Conservation (phyloP, 2,888 invertebrate genomes). For the Dasypogon diadema region DNA sequence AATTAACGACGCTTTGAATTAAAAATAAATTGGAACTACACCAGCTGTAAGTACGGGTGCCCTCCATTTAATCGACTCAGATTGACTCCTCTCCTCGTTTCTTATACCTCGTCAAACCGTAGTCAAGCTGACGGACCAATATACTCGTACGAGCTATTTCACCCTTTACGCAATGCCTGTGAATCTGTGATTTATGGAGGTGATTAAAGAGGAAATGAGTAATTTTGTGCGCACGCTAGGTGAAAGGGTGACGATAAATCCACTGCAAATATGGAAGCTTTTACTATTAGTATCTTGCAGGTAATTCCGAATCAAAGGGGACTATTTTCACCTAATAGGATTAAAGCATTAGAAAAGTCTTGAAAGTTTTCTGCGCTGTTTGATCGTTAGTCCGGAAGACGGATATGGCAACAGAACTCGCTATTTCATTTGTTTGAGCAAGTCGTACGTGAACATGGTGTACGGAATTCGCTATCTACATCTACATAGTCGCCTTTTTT, state of each 20-base stretch:
- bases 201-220: slow-evolving; percentile 23
- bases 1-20: background rate
- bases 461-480: too few species aligned
- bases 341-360: slow-evolving; percentile 13
- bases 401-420: background rate
- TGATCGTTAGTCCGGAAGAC: background rate
- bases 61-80: background rate
- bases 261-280: background rate
- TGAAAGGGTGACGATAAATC: slow-evolving; percentile 12
- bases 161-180: background rate
- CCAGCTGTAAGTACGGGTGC: background rate
- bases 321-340: background rate
- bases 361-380: background rate
- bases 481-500: too few species aligned
- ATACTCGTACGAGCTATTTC: slow-evolving; percentile 4
- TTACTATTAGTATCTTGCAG: background rate
- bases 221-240: slow-evolving; percentile 3
- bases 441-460: too few species aligned
- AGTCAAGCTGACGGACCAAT: background rate
- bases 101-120: background rate
- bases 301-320: slow-evolving; percentile 1
- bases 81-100: background rate
- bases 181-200: slow-evolving; percentile 24
- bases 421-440: too few species aligned
- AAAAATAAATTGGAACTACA: slow-evolving; percentile 18